Evolutionary conservation across 2,888 invertebrate genomes (phyloP), one percentile per base, ranked within the genome.

Genomic region (Tuberolachnus salignus): DNA sequence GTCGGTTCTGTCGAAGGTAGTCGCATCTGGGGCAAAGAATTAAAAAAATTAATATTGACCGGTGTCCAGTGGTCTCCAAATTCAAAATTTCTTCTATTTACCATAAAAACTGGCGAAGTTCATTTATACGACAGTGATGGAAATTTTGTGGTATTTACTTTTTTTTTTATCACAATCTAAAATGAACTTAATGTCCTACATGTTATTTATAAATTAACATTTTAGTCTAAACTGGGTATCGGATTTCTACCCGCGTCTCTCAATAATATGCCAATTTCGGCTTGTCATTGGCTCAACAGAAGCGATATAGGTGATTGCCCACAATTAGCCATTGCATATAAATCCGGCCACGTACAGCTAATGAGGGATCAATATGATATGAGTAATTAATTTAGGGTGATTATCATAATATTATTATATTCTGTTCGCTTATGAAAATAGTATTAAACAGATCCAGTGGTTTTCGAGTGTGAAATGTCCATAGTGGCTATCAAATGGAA

Each of bases 11-110:
- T 98, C 0, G 98, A 98, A 87, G 99, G 99, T 0, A 98, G 97
- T 84, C 89, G 98, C 81, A 94, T 99, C 51, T 99, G 98, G 97
- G 97, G 97, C 4, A 98, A 97, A 86, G 98, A 99, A 84, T 87
- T 99, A 26, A 96, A 97, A 86, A 92, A 92, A 19, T 89, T 92
- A 0, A 90, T 91, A 26, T 86, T 98, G 23, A 89, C 91, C 34
- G 92, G 92, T 19, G 96, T 98, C 0, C 96, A 96, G 86, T 99
- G 98, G 98, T 97, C 98, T 14, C 97, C 98, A 0, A 97, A 98
- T 86, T 94, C 94, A 73, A 91, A 93, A 82, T 88, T 95, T 63
- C 87, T 99, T 14, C 87, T 99, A 1, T 97, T 99, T 86, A 96
- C 96, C 53, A 87, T 97, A 80, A 89, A 90, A 75, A 95, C 91